Conservation (phyloP, 1,140 invertebrate species). For the Drosophila elegans region DNA sequence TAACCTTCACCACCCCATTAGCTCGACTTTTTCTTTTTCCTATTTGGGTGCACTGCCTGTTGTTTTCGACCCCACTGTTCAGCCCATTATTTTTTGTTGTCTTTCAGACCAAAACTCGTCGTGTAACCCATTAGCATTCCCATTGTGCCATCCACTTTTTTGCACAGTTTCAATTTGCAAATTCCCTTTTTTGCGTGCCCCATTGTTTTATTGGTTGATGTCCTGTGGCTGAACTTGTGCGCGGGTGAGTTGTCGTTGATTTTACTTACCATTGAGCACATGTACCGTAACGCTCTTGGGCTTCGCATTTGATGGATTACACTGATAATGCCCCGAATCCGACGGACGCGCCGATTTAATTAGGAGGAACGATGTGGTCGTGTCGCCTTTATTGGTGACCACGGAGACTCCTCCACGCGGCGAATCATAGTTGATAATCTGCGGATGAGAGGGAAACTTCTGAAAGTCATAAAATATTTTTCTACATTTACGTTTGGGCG, state of each 20-base stretch:
- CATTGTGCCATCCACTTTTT: constrained; percentile 45
- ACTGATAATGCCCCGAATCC: constrained; percentile 91
- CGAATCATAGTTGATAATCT: constrained; percentile 96
- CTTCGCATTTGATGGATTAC: constrained; percentile 94
- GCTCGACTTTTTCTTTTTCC: constrained; percentile 8
- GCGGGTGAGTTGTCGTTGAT: constrained; percentile 71
- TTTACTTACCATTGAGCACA: constrained; percentile 94
- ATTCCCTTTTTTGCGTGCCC: neutral
- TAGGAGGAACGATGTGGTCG: constrained; percentile 91
- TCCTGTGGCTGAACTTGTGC: constrained; percentile 45
- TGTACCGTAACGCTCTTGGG: constrained; percentile 94
- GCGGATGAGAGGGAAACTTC: constrained; percentile 50
- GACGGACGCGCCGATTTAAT: constrained; percentile 90
- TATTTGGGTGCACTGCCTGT: constrained; percentile 17
- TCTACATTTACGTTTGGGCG: constrained; percentile 26
- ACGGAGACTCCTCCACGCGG: constrained; percentile 91
- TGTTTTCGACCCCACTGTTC: neutral
- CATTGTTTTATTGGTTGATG: constrained; percentile 43
- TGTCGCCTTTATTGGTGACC: constrained; percentile 91
- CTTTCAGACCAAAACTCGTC: constrained; percentile 12
- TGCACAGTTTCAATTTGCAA: constrained; percentile 12
- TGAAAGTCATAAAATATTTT: constrained; percentile 61
- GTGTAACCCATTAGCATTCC: constrained; percentile 37
- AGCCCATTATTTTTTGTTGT: constrained; percentile 7
- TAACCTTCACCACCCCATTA: constrained; percentile 52